Conservation (phyloP, 2,888 invertebrate species). For the Clitarchus hookeri region DNA sequence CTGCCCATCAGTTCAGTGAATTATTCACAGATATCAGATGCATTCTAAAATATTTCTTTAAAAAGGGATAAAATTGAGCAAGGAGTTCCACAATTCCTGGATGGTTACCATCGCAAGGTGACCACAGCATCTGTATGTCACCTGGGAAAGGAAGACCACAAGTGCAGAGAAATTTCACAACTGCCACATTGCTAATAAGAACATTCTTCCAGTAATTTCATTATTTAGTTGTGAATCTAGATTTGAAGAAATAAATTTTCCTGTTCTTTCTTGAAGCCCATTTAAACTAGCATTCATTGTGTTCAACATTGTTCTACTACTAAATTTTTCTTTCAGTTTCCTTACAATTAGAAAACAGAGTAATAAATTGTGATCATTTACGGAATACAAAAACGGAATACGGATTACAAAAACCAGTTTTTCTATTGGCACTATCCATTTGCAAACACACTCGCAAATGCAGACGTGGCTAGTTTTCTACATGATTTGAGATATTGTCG, state of each 20-base stretch:
- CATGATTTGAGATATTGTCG: neutral
- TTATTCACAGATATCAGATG: conserved; percentile 19
- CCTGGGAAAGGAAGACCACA: neutral
- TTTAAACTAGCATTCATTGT: neutral
- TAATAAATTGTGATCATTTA: neutral
- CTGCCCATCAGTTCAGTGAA: conserved; percentile 1
- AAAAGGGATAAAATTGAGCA: conserved; percentile 16
- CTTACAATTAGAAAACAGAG: neutral
- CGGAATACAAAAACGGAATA: too few relatives aligned
- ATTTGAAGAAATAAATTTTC: neutral
- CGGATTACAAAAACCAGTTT: neutral
- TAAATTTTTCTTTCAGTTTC: neutral
- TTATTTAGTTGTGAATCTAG: neutral
- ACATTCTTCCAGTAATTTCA: neutral
- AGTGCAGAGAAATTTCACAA: neutral
- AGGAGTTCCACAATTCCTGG: neutral
- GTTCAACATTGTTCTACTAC: neutral
- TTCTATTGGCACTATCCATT: neutral
- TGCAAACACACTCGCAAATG: neutral
- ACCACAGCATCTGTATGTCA: neutral
- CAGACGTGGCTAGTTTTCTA: neutral
- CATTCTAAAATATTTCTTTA: neutral
- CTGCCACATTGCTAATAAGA: neutral
- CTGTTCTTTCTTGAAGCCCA: neutral
- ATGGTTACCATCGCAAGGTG: conserved; percentile 3